Evolutionary conservation across 2,113 vertebrate genomes (phyloP).

Genomic region (Marcusenius ussheri): DNA sequence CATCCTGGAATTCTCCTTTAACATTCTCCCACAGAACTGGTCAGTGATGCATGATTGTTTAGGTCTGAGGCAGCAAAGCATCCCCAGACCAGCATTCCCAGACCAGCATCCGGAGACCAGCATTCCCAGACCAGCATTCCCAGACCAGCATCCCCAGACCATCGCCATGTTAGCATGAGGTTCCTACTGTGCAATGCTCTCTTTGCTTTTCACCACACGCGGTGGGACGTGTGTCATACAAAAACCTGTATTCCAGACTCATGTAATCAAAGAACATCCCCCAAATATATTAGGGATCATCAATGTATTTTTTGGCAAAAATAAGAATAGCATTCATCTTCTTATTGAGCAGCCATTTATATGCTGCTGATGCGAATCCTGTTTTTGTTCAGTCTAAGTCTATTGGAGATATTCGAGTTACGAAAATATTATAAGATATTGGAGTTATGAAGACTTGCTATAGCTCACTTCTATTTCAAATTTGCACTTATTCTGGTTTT

Average conservation of each 20-base stretch:
- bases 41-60: not conserved
- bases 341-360: not conserved
- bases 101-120: no score
- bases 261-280: not conserved
- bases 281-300: not conserved
- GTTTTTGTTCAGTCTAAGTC: not conserved
- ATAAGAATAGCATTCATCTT: not conserved
- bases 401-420: not conserved
- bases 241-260: not conserved
- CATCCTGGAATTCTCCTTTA: not conserved
- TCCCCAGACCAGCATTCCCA: not conserved
- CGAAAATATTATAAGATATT: not conserved
- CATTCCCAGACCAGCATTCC: not conserved
- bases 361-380: not conserved
- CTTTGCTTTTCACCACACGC: not conserved
- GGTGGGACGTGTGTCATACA: not conserved
- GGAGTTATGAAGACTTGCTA: not conserved
- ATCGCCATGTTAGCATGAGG: not conserved
- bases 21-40: not conserved
- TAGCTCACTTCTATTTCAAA: not conserved
- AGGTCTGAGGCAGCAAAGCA: not conserved
- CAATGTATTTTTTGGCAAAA: not conserved
- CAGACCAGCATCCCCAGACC: not conserved
- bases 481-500: not conserved
- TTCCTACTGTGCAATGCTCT: not conserved